Evolutionary conservation across 2,113 vertebrate species (phyloP).

Genomic region (Salvator merianae): DNA sequence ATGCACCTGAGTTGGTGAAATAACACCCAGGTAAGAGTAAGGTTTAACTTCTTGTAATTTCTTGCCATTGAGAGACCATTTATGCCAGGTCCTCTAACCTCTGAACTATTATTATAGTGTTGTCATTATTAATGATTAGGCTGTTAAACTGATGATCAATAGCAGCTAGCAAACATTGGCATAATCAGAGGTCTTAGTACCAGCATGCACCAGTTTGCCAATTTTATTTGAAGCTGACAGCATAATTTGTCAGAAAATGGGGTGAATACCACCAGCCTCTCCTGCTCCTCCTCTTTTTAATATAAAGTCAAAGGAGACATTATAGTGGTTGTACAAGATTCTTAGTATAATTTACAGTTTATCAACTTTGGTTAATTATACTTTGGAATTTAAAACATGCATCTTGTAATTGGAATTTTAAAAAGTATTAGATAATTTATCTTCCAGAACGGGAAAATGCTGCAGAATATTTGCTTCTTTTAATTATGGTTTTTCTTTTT

Average conservation of each 20-base stretch:
- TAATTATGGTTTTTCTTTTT: slow-evolving; percentile 50
- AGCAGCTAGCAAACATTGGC: too few relatives aligned
- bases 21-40: too few relatives aligned
- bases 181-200: too few relatives aligned
- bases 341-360: slow-evolving; percentile 60
- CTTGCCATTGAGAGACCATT: too few relatives aligned
- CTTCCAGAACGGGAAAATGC: slow-evolving; percentile 61
- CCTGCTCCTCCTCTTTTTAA: slow-evolving; percentile 45
- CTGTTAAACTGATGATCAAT: too few relatives aligned
- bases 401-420: slow-evolving; percentile 66
- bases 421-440: slow-evolving; percentile 65
- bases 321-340: slow-evolving; percentile 53
- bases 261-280: too few relatives aligned
- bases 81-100: too few relatives aligned
- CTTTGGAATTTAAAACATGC: slow-evolving; percentile 50
- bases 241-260: too few relatives aligned
- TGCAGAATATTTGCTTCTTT: slow-evolving; percentile 71
- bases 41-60: too few relatives aligned
- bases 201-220: not conserved
- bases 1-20: too few relatives aligned
- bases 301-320: slow-evolving; percentile 52
- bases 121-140: too few relatives aligned
- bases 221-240: not conserved
- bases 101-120: too few relatives aligned
- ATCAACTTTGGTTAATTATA: slow-evolving; percentile 68